Evolutionary conservation across 2,113 vertebrate genomes (phyloP), one percentile per base, ranked within the genome.

Genomic region (Conger conger): DNA sequence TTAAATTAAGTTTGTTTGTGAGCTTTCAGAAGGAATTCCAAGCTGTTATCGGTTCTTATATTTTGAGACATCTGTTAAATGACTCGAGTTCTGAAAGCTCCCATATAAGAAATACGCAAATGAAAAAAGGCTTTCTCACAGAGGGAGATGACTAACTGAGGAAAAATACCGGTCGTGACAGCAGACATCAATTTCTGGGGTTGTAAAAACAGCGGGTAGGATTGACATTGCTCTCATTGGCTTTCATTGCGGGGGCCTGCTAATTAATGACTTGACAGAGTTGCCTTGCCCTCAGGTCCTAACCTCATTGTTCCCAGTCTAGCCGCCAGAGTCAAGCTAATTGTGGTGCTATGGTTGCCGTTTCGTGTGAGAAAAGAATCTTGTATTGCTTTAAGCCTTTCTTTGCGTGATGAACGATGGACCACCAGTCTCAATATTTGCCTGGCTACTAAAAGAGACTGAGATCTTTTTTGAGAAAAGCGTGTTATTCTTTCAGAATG

Each of bases 241-340:
- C 77, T 83, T 83, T 83, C 63, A 37, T 83, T 76, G 57, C 37
- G 18, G n/a, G 17, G 82, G 45, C 38, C 38, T 50, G 68, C 82
- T 84, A 84, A 84, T 78, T 76, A 84, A 45, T 84, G 82, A 50
- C 82, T 50, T 84, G 82, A 77, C 38, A 54, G 16, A 36, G 68
- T 73, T 68, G 82, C 40, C 18, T 30, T n/a, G 82, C 40, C 35
- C 42, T 76, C 11, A 4, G 68, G 73, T 80, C 18, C 9, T 38
- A 81, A 80, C 37, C 76, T 54, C 77, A 36, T 54, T 86, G 30
- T 68, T 54, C 53, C 2, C 50, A 76, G 57, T 50, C 76, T 30
- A 82, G 68, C 79, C 37, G 30, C n/a, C 16, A 54, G 53, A 23
- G 20, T 57, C 60, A 78, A 27, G 18, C 40, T 60, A 79, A 42